A percentile compares a stretch with the other conserved stretches of the same genome.
These are phyloP conservation scores for Grapholita molesta DNA, from an alignment of 1,140 invertebrate species.

Conservation along the genomic window DNA sequence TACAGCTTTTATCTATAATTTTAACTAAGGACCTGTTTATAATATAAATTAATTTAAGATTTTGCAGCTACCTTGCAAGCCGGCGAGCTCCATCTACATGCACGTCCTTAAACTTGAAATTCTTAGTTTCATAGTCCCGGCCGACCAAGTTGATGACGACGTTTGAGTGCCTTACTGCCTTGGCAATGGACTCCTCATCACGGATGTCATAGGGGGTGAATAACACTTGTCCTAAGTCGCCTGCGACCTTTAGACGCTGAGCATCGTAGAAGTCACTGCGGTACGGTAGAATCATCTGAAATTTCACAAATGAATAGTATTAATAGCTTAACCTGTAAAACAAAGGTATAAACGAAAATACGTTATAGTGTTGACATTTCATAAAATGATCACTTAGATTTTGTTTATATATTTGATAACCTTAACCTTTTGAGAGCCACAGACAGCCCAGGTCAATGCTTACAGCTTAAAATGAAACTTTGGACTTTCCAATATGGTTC, in stretches of 20 bases:
- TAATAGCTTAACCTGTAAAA: too few species aligned
- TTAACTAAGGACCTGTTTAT: neutral
- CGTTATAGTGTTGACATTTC: too few species aligned
- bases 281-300: slow-evolving; percentile 95
- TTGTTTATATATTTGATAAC: too few species aligned
- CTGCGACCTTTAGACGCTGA: slow-evolving; percentile 87
- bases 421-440: too few species aligned
- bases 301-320: slow-evolving; percentile 36
- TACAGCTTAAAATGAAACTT: too few species aligned
- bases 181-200: slow-evolving; percentile 93
- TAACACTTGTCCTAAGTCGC: slow-evolving; percentile 97
- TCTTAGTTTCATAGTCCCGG: slow-evolving; percentile 93
- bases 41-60: neutral
- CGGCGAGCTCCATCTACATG: slow-evolving; percentile 86
- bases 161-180: slow-evolving; percentile 96
- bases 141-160: slow-evolving; percentile 98
- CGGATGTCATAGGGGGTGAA: slow-evolving; percentile 91
- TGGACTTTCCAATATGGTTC: too few species aligned
- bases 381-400: too few species aligned
- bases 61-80: slow-evolving; percentile 80
- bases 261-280: slow-evolving; percentile 91
- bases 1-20: neutral
- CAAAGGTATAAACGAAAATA: too few species aligned
- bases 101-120: slow-evolving; percentile 91
- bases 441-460: too few species aligned